These are phyloP conservation scores for Daphoenositta chrysoptera DNA, from an alignment of 2,113 vertebrate species.

Conservation along the genomic window DNA sequence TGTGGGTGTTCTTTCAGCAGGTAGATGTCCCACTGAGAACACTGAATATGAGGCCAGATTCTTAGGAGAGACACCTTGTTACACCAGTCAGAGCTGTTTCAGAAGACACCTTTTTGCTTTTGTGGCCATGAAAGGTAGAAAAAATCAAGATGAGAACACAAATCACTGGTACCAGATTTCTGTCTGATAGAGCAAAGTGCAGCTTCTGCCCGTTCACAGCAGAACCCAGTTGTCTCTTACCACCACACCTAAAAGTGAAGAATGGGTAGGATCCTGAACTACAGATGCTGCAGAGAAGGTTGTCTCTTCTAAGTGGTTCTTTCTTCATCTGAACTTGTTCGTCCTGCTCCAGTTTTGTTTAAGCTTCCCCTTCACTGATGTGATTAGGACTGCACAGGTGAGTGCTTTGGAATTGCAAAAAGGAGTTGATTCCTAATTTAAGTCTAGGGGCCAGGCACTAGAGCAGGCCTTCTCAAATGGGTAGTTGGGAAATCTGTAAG, in stretches of 20 bases:
- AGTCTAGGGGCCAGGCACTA: too few species aligned
- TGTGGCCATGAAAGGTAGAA: neutral
- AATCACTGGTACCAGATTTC: neutral
- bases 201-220: neutral
- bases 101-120: neutral
- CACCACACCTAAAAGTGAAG: neutral
- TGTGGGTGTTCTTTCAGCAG: neutral
- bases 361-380: neutral
- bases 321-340: neutral
- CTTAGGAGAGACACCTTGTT: neutral
- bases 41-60: neutral
- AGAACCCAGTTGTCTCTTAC: neutral
- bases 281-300: neutral
- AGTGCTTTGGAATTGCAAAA: neutral
- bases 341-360: neutral
- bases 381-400: neutral
- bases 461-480: neutral
- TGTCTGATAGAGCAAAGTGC: neutral
- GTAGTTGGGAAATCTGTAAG: neutral
- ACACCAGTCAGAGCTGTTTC: neutral
- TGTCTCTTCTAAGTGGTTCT: neutral
- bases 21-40: neutral
- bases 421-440: neutral
- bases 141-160: neutral
- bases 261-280: neutral